Base-by-base conservation (phyloP, 1,140 invertebrate genomes). In the Drosophila saltans region DNA sequence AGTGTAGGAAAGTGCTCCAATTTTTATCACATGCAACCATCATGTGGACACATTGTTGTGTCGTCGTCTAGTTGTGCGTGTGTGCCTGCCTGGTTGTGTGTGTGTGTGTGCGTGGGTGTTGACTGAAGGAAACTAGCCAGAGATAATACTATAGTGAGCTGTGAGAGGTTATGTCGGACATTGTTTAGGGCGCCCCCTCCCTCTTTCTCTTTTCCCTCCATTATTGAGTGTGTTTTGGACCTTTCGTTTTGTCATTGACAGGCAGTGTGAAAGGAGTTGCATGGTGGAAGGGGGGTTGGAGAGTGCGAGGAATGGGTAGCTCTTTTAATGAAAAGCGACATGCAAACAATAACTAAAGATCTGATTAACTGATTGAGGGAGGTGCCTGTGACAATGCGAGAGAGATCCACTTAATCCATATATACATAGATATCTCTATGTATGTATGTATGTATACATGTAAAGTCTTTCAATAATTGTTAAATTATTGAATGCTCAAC, bases 1-100 rank as follows among this genome's bases (percentile, higher is more conserved):
- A 41, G 16, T 45, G 56, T 60, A 28, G 68, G 61, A 57, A 66
- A 73, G 57, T 85, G 83, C 73, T 83, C 83, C 68, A 88, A 75
- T 80, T 80, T 75, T 73, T 89, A 79, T 75, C 76, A 65, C 84
- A 86, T 89, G 83, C 84, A 74, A 88, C 62, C 80, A 88, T 88
- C 83, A 64, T 58, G 41, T 57, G 73, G 45, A 52, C 45, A 52
- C 45, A 52, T 26, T 52, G 45, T 52, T 36, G 21, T 52, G 21
- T 16, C 24, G 45, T 52, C 6, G 33, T 36, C 33, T 61, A 66
- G 6, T 9, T 62, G 70, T 59, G 68, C 45, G 28, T 59, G 30
- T 40, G 5, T 10, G 4, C 4, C 9, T 9, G 4, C n/a, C n/a
- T 30, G 4, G n/a, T n/a, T 36, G 6, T 36, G 6, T 36, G 1